Evolutionary conservation across 2,113 vertebrate species (phyloP).

Genomic region (Peromyscus maniculatus): DNA sequence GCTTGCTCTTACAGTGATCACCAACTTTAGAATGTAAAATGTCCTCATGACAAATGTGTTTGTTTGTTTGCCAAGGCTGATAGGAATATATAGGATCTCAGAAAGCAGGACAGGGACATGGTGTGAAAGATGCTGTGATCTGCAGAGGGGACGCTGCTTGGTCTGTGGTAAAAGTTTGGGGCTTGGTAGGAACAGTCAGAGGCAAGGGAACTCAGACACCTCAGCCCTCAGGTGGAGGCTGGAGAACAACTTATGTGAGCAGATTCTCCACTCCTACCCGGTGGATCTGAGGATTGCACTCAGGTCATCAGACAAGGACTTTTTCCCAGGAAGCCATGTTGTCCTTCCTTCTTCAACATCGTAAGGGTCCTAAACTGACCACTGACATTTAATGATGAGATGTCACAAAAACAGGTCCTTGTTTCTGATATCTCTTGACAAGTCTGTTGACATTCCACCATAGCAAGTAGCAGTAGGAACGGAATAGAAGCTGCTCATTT

Average conservation of each 20-base stretch:
- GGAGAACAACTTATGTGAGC: background rate
- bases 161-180: background rate
- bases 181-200: background rate
- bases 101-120: background rate
- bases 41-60: background rate
- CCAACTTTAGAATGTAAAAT: conserved; percentile 6
- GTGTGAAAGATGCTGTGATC: background rate
- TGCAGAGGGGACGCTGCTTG: background rate
- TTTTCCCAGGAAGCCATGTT: background rate
- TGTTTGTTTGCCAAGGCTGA: background rate
- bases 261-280: too few species aligned
- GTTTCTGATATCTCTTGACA: conserved; percentile 51
- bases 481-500: background rate
- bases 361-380: background rate
- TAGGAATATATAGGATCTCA: background rate
- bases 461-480: background rate
- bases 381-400: background rate
- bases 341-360: background rate
- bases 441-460: background rate
- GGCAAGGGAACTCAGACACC: background rate
- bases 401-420: background rate
- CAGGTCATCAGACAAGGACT: background rate
- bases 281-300: too few species aligned
- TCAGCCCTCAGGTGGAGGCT: background rate
- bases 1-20: background rate